These are phyloP conservation scores for Bolinopsis microptera DNA, from an alignment of 37 sponge, comb jelly and placozoan genomes.

Conservation along the genomic window DNA sequence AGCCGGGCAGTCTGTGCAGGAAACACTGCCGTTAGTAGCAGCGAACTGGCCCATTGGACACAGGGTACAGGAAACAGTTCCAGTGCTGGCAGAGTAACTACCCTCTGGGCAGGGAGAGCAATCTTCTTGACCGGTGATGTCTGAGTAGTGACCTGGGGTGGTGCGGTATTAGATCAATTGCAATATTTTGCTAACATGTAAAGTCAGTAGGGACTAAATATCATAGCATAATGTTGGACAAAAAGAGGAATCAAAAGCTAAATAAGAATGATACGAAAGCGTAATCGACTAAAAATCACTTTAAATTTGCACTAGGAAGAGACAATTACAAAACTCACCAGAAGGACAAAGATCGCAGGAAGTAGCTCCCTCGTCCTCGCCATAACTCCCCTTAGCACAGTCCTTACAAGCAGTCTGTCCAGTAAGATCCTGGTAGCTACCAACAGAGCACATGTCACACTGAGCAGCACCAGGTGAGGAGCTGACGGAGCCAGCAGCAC, in stretches of 20 bases:
- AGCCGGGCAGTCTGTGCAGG: background rate
- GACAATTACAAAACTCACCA: too few species aligned
- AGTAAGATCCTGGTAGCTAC: background rate
- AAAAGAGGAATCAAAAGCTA: too few species aligned
- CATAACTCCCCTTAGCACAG: background rate
- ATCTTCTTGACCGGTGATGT: background rate
- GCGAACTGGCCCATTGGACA: conserved; percentile 23
- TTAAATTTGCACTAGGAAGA: too few species aligned
- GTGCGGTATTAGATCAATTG: too few species aligned
- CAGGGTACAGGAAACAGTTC: background rate
- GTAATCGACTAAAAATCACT: too few species aligned
- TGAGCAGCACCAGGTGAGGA: background rate
- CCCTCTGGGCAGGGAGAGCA: conserved; percentile 10
- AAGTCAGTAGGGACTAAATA: too few species aligned
- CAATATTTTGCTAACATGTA: too few species aligned
- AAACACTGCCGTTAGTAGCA: background rate
- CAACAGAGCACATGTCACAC: background rate
- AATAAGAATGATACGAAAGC: too few species aligned
- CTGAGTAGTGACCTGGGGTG: background rate
- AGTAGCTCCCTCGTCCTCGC: background rate
- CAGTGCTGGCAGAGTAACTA: background rate
- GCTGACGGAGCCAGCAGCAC: background rate
- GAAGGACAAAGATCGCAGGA: background rate
- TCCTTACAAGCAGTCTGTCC: conserved; percentile 14
- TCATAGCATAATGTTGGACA: too few species aligned